Conservation (phyloP, 2,888 invertebrate genomes). For the Conomelus anceps region DNA sequence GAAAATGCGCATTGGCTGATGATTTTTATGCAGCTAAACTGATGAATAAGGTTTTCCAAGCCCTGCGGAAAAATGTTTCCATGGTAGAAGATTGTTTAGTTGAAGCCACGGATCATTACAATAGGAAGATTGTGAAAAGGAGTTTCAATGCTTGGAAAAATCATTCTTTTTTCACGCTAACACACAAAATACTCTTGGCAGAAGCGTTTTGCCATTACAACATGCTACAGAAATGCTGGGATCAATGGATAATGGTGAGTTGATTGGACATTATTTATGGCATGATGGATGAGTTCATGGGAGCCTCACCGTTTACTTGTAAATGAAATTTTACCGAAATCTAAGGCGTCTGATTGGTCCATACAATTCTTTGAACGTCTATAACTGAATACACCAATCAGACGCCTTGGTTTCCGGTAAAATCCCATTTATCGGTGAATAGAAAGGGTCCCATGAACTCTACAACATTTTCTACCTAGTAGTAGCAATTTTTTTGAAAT, state of each 20-base stretch:
- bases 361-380: too few species aligned
- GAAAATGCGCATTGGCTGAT: background rate
- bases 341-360: too few species aligned
- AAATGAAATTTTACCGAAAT: too few species aligned
- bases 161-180: background rate
- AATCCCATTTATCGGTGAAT: too few species aligned
- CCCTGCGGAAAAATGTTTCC: background rate
- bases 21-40: background rate
- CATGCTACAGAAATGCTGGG: background rate
- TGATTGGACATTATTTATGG: background rate
- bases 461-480: too few species aligned
- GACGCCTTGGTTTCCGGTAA: too few species aligned
- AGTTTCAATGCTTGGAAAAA: background rate
- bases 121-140: background rate
- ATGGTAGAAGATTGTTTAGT: background rate
- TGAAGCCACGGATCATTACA: background rate
- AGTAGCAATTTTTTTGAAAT: too few species aligned
- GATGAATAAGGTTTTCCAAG: background rate
- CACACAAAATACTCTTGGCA: background rate
- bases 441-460: too few species aligned
- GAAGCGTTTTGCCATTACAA: conserved; percentile 1
- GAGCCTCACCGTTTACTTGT: background rate
- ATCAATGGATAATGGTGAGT: conserved; percentile 1
- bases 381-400: too few species aligned
- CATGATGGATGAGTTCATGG: too few species aligned